Base-by-base conservation (phyloP, 2,797 vertebrate species). In the Zalophus californianus region DNA sequence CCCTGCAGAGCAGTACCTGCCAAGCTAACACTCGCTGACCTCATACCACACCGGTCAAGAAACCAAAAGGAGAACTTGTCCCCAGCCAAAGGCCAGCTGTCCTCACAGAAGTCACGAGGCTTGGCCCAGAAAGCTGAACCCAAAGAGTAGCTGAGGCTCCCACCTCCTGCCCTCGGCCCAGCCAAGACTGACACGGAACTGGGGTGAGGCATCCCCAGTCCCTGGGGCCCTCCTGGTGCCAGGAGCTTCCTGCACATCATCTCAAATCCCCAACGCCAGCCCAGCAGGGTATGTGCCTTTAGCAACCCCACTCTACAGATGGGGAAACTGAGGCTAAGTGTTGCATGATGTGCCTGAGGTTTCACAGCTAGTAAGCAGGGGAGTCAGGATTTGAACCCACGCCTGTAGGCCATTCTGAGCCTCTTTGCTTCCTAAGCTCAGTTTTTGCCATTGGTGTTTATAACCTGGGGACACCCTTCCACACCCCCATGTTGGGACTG, bases 21-120 rank as follows among this genome's bases (percentile, higher is more conserved):
- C 86, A 70, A 62, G 60, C 48, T 80, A 13, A 20, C 85, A 78
- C 44, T 25, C 13, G 0, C 35, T 15, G 73, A 58, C 75, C 62
- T 97, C 95, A 97, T 72, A 70, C 83, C 87, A 62, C 38, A 13
- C 78, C 35, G 1, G 77, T 78, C 97, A 94, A 54, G 84, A 94
- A 70, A 56, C 89, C 79, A 15, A 96, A 95, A 93, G 60, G 92
- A 94, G 80, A 84, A 41, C n/a, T 41, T 52, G 56, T 60, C 41
- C 44, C n/a, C 38, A 21, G 84, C 72, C 80, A 83, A 50, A 13
- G 80, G 88, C 94, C 96, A 78, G 87, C 85, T 94, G 91, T 91
- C 92, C 62, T n/a, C 48, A 20, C 18, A 9, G 50, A 60, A 29
- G 20, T 94, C 96, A 96, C 3, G 0, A 48, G 90, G 86, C 87